A percentile compares a stretch with the other conserved stretches of the same genome.
phyloP scores from a whole-genome alignment of 1,140 invertebrate genomes.

The Maniola jurtina region DNA sequence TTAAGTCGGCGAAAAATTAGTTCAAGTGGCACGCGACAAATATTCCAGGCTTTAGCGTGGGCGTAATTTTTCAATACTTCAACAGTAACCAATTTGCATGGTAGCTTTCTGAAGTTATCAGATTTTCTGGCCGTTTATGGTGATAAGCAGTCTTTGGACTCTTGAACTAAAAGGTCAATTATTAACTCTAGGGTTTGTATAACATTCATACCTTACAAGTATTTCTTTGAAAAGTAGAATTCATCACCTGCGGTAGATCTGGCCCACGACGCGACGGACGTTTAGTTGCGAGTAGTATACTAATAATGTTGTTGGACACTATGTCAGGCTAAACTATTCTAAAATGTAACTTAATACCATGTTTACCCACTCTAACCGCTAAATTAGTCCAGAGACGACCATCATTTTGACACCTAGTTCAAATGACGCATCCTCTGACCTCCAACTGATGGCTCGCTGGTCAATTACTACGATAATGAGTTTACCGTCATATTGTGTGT shows the following conservation, averaged over 20 bases:
- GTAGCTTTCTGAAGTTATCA: too few relatives aligned
- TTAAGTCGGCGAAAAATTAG: constrained; percentile 14
- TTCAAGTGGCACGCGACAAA: neutral
- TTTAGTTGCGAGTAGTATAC: too few relatives aligned
- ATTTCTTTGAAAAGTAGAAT: too few relatives aligned
- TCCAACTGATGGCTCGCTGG: neutral
- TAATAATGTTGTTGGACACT: neutral
- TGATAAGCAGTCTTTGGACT: too few relatives aligned
- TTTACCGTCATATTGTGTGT: neutral
- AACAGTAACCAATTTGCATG: too few relatives aligned
- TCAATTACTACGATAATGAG: neutral
- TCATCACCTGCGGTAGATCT: too few relatives aligned
- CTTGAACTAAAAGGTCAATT: too few relatives aligned
- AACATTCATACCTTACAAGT: too few relatives aligned
- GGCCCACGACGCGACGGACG: too few relatives aligned
- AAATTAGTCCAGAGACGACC: neutral
- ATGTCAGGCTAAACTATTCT: constrained; percentile 1
- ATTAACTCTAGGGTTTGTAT: too few relatives aligned
- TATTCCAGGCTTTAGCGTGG: neutral
- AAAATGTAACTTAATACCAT: neutral
- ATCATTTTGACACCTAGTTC: constrained; percentile 1
- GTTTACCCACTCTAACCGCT: neutral
- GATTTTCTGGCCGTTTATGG: too few relatives aligned
- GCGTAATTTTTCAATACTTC: neutral
- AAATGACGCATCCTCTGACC: neutral